Evolutionary conservation across 2,888 invertebrate species (phyloP), one percentile per base, ranked within the genome.

Genomic region (Caenorhabditis sp.): DNA sequence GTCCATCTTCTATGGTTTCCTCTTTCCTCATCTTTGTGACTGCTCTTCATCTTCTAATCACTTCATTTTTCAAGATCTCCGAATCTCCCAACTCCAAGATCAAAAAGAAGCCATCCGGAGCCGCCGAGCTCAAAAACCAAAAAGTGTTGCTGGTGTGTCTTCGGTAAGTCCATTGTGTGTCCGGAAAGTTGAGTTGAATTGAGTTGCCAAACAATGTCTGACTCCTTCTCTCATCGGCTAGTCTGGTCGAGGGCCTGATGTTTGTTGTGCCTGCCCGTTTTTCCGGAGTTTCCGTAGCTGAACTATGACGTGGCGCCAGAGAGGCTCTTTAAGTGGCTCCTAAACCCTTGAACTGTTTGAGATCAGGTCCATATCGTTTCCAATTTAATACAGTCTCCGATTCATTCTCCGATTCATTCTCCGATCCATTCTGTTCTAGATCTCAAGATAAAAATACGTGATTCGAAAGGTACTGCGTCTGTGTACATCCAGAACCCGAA

Each of bases 101-200:
- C 70, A 61, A 51, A 37, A 40, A 37, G 60, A 61, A 61, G 51
- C 61, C 70, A 5, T 22, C 44, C 22, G 20, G 61, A 61, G 61
- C 70, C 61, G 24, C 26, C 37, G 32, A 32, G 74, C 74, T 74
- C 74, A 74, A 74, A 56, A 74, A 60, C 65, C 51, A n/a, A 56
- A 74, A 74, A 64, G 65, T 20, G 74, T 58, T 51, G 74, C 74
- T 65, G 65, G 65, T 74, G 47, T 47, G 4, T 32, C 64, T 58
- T 74, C 65, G 74, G 74, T 74, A 60, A 72, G 72, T 65, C 35
- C 51, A 51, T 60, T 74, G 58, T 67, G 40, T 44, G 58, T 58
- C 37, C 24, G 35, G 35, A 35, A 37, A 28, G 32, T 44, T 28
- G 26, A 15, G 18, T 56, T 56, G 56, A 28, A 18, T 44, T 28